Evolutionary conservation across 2,888 invertebrate species (phyloP).

Genomic region (Ormyrus nitidulus): DNA sequence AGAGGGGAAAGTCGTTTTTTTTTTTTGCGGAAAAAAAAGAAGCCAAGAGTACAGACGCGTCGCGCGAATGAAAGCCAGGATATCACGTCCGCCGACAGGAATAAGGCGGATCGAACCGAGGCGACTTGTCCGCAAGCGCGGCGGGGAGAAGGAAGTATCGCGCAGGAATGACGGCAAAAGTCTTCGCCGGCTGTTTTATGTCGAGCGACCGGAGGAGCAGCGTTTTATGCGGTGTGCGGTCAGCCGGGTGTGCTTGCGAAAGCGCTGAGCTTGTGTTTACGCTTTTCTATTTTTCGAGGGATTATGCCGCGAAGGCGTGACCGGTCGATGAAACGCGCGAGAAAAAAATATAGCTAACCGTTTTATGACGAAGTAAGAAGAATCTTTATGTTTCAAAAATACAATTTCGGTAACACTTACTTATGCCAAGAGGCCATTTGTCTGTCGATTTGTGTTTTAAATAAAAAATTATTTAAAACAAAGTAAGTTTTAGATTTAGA

Average conservation of each 20-base stretch:
- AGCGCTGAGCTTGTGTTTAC: slow-evolving; percentile 31
- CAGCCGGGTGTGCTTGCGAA: slow-evolving; percentile 1
- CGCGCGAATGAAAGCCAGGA: too few relatives aligned
- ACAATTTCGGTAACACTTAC: too few relatives aligned
- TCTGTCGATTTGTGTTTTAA: too few relatives aligned
- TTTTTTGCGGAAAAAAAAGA: slow-evolving; percentile 7
- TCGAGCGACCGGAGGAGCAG: neutral
- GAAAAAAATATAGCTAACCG: too few relatives aligned
- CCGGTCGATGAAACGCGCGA: too few relatives aligned
- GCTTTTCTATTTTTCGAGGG: neutral
- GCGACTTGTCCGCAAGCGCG: slow-evolving; percentile 10
- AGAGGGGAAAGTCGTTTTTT: neutral
- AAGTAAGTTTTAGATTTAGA: too few relatives aligned
- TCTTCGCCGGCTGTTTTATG: slow-evolving; percentile 33
- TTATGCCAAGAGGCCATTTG: too few relatives aligned
- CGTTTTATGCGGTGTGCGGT: neutral
- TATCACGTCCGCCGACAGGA: slow-evolving; percentile 22
- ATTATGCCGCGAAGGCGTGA: neutral
- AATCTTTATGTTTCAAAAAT: too few relatives aligned
- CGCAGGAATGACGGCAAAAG: slow-evolving; percentile 26
- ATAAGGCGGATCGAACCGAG: slow-evolving; percentile 34
- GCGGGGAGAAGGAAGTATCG: neutral
- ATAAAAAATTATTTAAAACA: too few relatives aligned
- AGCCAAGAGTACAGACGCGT: too few relatives aligned
- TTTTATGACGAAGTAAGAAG: too few relatives aligned